Evolutionary conservation across 2,888 invertebrate genomes (phyloP), one percentile per base, ranked within the genome.

Genomic region (Leptothorax acervorum): DNA sequence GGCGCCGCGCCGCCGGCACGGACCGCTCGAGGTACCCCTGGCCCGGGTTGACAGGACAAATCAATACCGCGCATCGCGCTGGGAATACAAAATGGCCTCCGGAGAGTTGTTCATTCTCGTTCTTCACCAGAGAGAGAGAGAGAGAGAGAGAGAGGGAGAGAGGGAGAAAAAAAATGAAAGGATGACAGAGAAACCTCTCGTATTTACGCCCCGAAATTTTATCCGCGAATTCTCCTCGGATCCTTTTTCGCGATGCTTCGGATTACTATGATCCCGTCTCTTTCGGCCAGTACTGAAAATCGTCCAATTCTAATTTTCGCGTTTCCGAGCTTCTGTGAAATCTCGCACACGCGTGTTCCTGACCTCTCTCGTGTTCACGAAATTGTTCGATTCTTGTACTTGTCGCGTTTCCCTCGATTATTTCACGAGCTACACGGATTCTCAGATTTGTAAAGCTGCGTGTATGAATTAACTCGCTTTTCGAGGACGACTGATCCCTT

Each of bases 71-170:
- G 92, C 92, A 93, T 92, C 92, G 91, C 92, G 86, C 91, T 92
- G 92, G 90, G 93, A 92, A 94, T 93, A 94, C 94, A 94, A 94
- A 94, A 94, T 94, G 94, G 94, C 94, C 91, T 92, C 94, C 93
- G 90, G 87, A 90, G 88, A 81, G 35, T 48, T 28, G 57, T 35
- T 81, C 57, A 48, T 71, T 60, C 85, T 84, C 68, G 53, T 78
- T 68, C 66, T 66, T 63, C 23, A 12, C 28, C 8, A n/a, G 8
- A 35, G 66, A 68, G 12, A 68, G 48, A 9, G 45, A 18, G 48
- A 48, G 2, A 48, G 45, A 48, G 18, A 48, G 18, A 9, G 23
- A 23, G 23, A 23, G 18, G 18, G 12, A 18, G 18, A 18, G 18
- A 48, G 18, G 31, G 4, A 18, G 9, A 48, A 11, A 51, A 15